Conservation (phyloP, 2,888 invertebrate genomes). For the Philopedon plagiatum region DNA sequence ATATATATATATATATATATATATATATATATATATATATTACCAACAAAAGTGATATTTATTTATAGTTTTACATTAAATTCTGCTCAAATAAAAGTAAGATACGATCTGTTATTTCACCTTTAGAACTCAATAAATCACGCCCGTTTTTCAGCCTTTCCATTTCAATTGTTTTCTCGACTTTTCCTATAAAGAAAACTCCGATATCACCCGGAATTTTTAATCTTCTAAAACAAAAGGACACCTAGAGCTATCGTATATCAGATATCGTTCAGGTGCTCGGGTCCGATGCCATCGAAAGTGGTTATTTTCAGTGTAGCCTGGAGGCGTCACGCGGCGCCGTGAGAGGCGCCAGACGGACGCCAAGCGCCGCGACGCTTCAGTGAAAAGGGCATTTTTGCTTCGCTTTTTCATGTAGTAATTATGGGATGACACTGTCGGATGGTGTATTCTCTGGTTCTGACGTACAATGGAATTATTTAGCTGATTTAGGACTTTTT, state of each 20-base stretch:
- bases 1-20: too few species aligned
- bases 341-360: conserved; percentile 45
- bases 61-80: too few species aligned
- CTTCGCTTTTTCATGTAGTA: conserved; percentile 16
- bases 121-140: not conserved
- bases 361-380: conserved; percentile 37
- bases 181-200: not conserved
- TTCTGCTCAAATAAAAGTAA: too few species aligned
- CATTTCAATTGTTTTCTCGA: not conserved
- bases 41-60: too few species aligned
- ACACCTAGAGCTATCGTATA: conserved; percentile 32
- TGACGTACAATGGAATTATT: too few species aligned
- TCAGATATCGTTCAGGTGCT: conserved; percentile 21
- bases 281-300: conserved; percentile 20
- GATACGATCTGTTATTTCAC: not conserved
- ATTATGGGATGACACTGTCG: not conserved
- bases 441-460: not conserved
- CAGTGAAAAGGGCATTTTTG: conserved; percentile 29
- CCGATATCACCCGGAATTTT: not conserved
- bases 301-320: conserved; percentile 30
- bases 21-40: too few species aligned
- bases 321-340: conserved; percentile 40
- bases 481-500: too few species aligned
- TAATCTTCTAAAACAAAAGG: conserved; percentile 4
- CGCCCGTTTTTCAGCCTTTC: not conserved